Conservation (phyloP, 2,113 vertebrate genomes). For the Stomatorhinus ivindoensis region DNA sequence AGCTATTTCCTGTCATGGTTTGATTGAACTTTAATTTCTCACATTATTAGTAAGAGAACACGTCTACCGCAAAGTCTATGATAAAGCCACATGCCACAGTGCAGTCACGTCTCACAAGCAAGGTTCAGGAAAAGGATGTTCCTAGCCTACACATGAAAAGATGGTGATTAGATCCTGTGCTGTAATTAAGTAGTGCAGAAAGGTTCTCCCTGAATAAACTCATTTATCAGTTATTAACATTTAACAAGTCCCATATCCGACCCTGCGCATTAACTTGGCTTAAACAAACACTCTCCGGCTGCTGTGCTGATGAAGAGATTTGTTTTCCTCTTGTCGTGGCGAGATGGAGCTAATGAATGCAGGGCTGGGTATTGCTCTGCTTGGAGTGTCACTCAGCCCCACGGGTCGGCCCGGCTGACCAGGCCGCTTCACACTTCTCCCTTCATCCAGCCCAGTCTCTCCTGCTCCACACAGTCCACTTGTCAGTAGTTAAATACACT, state of each 20-base stretch:
- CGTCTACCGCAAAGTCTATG: background rate
- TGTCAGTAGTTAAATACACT: background rate
- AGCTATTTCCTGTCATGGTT: background rate
- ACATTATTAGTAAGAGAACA: background rate
- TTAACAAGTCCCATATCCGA: constrained; percentile 42
- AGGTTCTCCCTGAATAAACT: constrained; percentile 37
- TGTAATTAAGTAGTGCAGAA: constrained; percentile 13
- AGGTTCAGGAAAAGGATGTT: background rate
- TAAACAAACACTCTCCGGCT: constrained; percentile 22
- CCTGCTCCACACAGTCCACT: constrained; percentile 31
- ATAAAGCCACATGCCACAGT: background rate
- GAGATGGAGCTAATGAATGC: constrained; percentile 25
- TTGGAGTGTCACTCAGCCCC: background rate
- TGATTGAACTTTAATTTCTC: background rate
- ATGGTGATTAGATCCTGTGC: constrained; percentile 15
- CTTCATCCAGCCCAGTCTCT: constrained; percentile 39
- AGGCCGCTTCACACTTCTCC: constrained; percentile 14
- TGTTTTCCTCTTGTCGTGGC: constrained; percentile 24
- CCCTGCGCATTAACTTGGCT: constrained; percentile 10
- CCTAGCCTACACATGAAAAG: background rate
- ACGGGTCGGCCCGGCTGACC: background rate
- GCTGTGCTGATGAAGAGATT: constrained; percentile 29
- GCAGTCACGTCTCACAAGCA: constrained; percentile 15
- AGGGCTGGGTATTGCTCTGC: background rate
- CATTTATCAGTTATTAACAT: constrained; percentile 44